Evolutionary conservation across 2,888 invertebrate species (phyloP).

Genomic region (Drosophila cracens): DNA sequence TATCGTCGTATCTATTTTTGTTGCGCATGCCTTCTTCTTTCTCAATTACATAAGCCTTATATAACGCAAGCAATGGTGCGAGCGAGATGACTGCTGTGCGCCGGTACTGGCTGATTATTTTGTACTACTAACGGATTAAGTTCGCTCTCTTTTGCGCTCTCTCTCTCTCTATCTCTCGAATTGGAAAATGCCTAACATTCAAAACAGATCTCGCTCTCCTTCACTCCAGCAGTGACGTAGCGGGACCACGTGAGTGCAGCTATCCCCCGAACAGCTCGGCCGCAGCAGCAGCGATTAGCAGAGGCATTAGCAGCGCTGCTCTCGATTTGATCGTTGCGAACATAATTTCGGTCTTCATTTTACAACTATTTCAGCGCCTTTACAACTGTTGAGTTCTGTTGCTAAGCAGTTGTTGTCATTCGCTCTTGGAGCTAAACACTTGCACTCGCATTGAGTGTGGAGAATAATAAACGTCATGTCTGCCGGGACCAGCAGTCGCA

Average conservation of each 20-base stretch:
- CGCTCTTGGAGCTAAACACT: slow-evolving; percentile 38
- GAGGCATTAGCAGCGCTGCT: slow-evolving; percentile 38
- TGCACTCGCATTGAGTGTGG: slow-evolving; percentile 26
- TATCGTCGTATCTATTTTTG: slow-evolving; percentile 60
- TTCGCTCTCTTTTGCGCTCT: not conserved
- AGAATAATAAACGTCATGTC: slow-evolving; percentile 37
- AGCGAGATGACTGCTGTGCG: slow-evolving; percentile 53
- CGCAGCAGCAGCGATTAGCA: not conserved
- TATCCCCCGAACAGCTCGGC: slow-evolving; percentile 21
- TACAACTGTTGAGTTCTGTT: slow-evolving; percentile 36
- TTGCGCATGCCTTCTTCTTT: slow-evolving; percentile 64
- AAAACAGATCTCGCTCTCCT: slow-evolving; percentile 29
- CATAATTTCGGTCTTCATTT: slow-evolving; percentile 70
- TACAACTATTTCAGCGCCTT: slow-evolving; percentile 52
- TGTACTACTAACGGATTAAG: slow-evolving; percentile 2
- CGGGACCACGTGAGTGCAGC: slow-evolving; percentile 53
- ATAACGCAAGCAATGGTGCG: slow-evolving; percentile 61
- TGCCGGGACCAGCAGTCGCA: slow-evolving; percentile 38
- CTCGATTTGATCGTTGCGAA: slow-evolving; percentile 35
- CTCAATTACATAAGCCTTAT: slow-evolving; percentile 80
- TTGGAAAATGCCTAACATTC: slow-evolving; percentile 17
- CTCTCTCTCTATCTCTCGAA: not conserved
- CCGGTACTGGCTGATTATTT: slow-evolving; percentile 11
- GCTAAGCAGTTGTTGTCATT: slow-evolving; percentile 46
- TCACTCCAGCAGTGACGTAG: slow-evolving; percentile 11